Percentiles rank a stretch among this genome's conserved stretches.
These are phyloP conservation scores for Knipowitschia caucasica DNA, from an alignment of 2,797 vertebrate species.

Conservation along the genomic window DNA sequence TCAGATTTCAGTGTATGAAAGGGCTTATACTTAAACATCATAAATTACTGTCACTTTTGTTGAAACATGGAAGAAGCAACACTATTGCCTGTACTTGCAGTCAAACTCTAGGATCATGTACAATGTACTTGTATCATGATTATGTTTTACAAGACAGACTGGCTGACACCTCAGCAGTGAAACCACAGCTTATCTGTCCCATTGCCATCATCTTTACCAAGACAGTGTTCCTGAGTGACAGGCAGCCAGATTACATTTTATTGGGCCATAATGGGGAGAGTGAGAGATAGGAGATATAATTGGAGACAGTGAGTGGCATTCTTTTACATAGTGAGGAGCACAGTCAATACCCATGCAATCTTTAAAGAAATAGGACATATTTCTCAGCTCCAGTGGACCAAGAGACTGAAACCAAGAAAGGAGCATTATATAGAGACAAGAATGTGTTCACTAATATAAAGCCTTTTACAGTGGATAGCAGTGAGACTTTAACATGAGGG, in stretches of 20 bases:
- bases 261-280: slow-evolving; percentile 47
- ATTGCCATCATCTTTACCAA: slow-evolving; percentile 50
- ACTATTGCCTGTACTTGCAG: neutral
- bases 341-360: slow-evolving; percentile 49
- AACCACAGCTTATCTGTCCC: slow-evolving; percentile 45
- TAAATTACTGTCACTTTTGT: too few species aligned
- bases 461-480: slow-evolving; percentile 10
- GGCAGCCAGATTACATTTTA: slow-evolving; percentile 57
- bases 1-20: too few species aligned
- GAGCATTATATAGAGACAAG: neutral
- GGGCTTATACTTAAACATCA: too few species aligned
- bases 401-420: slow-evolving; percentile 43
- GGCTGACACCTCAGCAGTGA: slow-evolving; percentile 29
- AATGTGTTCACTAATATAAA: too few species aligned
- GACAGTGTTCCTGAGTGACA: slow-evolving; percentile 54
- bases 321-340: slow-evolving; percentile 43
- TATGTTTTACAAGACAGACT: slow-evolving; percentile 7
- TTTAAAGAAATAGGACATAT: slow-evolving; percentile 50
- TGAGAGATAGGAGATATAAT: slow-evolving; percentile 58
- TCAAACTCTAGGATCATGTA: neutral
- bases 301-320: slow-evolving; percentile 48
- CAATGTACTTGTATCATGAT: slow-evolving; percentile 7
- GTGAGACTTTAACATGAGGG: slow-evolving; percentile 26
- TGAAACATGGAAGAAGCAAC: neutral
- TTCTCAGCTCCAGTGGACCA: slow-evolving; percentile 41